Percentiles rank a stretch among this genome's conserved stretches.
phyloP scores from a whole-genome alignment of 2,113 vertebrate genomes.

The Amphiprion percula region DNA sequence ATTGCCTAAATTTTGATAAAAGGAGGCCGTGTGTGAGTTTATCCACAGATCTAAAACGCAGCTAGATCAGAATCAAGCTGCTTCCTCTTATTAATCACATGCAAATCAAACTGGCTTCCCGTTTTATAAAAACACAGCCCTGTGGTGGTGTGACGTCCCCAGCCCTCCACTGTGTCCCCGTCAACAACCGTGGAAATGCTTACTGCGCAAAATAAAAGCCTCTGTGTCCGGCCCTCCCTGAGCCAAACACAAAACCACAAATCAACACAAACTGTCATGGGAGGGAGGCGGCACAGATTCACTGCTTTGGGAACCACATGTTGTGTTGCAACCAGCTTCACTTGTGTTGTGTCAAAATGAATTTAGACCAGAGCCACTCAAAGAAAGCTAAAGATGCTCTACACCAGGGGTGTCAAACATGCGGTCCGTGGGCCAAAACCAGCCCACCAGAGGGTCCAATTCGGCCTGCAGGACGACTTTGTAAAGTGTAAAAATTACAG shows the following conservation, averaged over 20 bases:
- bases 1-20: background rate
- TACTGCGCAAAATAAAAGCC: constrained; percentile 63
- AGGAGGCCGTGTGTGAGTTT: too few species aligned
- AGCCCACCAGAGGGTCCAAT: too few species aligned
- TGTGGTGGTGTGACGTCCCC: constrained; percentile 8
- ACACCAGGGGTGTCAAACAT: too few species aligned
- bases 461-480: too few species aligned
- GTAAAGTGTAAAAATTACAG: too few species aligned
- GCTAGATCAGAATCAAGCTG: background rate
- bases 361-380: background rate
- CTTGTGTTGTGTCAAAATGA: background rate
- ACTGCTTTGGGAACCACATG: background rate
- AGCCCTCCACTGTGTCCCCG: constrained; percentile 9
- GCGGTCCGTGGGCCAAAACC: too few species aligned
- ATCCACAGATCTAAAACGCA: background rate
- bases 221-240: constrained; percentile 34
- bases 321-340: background rate
- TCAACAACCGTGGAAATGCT: constrained; percentile 67
- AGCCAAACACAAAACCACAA: constrained; percentile 45
- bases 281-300: background rate
- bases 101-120: constrained; percentile 47
- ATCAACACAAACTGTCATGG: constrained; percentile 20
- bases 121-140: constrained; percentile 43
- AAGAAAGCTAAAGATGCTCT: background rate
- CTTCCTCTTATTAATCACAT: constrained; percentile 39